Base-by-base conservation (phyloP, 2,797 vertebrate species). In the Oceanodroma leucorhoa region DNA sequence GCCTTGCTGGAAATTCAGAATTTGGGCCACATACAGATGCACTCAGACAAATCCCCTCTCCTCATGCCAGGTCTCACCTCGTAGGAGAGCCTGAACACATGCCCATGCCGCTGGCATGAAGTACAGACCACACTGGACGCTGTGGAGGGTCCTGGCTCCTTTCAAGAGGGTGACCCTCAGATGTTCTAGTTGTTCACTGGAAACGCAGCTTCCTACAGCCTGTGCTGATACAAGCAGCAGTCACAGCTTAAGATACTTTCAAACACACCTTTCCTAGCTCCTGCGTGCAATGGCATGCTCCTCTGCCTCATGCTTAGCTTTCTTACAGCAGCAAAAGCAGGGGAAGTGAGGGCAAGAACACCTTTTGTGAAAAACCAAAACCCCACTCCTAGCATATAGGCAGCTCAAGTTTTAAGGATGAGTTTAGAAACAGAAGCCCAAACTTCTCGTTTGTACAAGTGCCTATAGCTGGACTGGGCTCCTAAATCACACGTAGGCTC, bases 221-320 rank as follows among this genome's bases (percentile, higher is more conserved):
- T 54, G 7, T 58, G 66, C 30, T 20, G 17, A 81, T 32, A 78
- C 6, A 78, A 84, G 57, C 53, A 76, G 29, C 38, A 81, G 50
- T 14, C 43, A 38, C 5, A 66, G 51, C 48, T 71, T 58, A 60
- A 78, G 34, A 20, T 22, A 64, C 14, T 57, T 76, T 60, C 34
- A 50, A 61, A 58, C 14, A 51, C 30, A 81, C 32, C 14, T 36
- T 45, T 34, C 19, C 54, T 46, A 72, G 46, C 41, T 78, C 53
- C 36, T 45, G 9, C 2, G 1, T 23, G n/a, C 9, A 2, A 60
- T 1, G 6, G 51, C n/a, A 48, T 1, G 1, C 29, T 76, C 43
- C 24, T 75, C 50, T 62, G 62, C 32, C 55, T 82, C 58, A 18
- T 5, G 13, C 54, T 75, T 48, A n/a, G 40, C 67, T 64, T 87